A percentile compares a stretch with the other conserved stretches of the same genome.
Conservation (phyloP, 2,797 vertebrate genomes). For the Buceros bicornis region DNA sequence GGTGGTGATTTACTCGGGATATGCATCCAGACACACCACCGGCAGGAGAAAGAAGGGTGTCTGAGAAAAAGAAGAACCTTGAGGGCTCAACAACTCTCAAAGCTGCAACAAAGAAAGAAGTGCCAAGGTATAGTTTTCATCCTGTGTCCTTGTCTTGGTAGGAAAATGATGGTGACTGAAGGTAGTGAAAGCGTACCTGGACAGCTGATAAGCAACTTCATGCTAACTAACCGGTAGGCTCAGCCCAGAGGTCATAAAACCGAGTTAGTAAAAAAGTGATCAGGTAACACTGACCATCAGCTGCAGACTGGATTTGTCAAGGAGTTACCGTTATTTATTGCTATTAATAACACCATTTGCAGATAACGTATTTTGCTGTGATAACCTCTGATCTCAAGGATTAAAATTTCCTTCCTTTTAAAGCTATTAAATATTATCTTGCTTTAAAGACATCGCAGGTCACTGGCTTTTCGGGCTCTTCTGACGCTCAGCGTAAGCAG, state of each 20-base stretch:
- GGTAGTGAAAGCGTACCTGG: not conserved
- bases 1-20: not conserved
- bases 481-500: not conserved
- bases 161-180: not conserved
- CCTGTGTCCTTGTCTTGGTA: not conserved
- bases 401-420: not conserved
- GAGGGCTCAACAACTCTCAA: not conserved
- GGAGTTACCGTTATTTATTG: not conserved
- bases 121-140: not conserved
- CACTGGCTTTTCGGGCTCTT: not conserved
- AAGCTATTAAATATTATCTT: constrained; percentile 2
- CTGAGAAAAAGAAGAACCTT: not conserved
- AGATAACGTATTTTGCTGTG: not conserved
- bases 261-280: not conserved
- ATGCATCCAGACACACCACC: not conserved
- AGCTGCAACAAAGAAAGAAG: not conserved
- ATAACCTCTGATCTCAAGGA: not conserved
- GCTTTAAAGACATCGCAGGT: not conserved
- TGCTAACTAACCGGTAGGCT: not conserved
- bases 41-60: not conserved
- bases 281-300: not conserved
- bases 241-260: not conserved
- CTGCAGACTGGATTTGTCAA: not conserved
- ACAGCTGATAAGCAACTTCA: not conserved
- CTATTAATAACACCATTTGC: not conserved